phyloP scores from a whole-genome alignment of 1,140 invertebrate genomes.

The Heliconius melpomene region DNA sequence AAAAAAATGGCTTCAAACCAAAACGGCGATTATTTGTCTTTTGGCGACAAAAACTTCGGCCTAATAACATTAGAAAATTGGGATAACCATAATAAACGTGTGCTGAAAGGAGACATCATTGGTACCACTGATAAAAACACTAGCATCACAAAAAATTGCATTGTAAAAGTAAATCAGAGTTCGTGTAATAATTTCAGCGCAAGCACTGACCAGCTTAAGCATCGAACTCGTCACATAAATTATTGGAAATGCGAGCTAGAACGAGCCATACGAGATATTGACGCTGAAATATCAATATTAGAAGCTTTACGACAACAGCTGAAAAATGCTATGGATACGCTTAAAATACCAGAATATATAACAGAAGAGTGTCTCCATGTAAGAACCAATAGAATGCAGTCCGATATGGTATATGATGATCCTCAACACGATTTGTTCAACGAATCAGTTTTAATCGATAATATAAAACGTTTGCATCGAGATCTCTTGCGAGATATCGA shows the following conservation, averaged over 20 bases:
- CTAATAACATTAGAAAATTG: slow-evolving; percentile 63
- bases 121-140: slow-evolving; percentile 63
- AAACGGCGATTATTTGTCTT: slow-evolving; percentile 64
- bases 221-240: slow-evolving; percentile 83
- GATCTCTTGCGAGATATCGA: slow-evolving; percentile 85
- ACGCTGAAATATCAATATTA: slow-evolving; percentile 84
- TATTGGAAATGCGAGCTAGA: slow-evolving; percentile 86
- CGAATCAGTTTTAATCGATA: slow-evolving; percentile 85
- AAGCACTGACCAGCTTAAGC: slow-evolving; percentile 83
- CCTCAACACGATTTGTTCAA: slow-evolving; percentile 89
- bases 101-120: slow-evolving; percentile 74
- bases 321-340: slow-evolving; percentile 83
- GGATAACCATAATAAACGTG: slow-evolving; percentile 63
- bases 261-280: slow-evolving; percentile 83
- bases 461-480: slow-evolving; percentile 78
- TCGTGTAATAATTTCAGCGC: slow-evolving; percentile 73
- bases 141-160: slow-evolving; percentile 71
- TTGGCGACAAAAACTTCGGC: slow-evolving; percentile 59
- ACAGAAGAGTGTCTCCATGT: slow-evolving; percentile 87
- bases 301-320: slow-evolving; percentile 83
- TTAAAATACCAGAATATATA: slow-evolving; percentile 84
- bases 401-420: slow-evolving; percentile 89
- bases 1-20: slow-evolving; percentile 31
- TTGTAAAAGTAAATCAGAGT: slow-evolving; percentile 72
- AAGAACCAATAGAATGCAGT: slow-evolving; percentile 86